phyloP scores from a whole-genome alignment of 2,113 vertebrate genomes.

The Saiga tatarica region DNA sequence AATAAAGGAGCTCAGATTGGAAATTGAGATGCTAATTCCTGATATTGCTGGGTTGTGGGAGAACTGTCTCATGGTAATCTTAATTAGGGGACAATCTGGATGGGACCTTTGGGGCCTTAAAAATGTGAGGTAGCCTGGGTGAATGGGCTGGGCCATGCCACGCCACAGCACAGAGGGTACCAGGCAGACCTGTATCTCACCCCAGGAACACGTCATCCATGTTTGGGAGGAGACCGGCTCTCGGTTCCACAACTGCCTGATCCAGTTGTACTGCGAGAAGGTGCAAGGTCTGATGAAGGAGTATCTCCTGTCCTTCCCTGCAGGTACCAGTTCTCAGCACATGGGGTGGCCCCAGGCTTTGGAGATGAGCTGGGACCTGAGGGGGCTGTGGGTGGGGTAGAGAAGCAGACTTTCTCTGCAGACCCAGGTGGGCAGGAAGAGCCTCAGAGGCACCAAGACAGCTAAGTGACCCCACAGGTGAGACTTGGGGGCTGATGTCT shows the following conservation, averaged over 20 bases:
- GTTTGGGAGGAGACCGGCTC: constrained; percentile 92
- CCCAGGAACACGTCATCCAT: constrained; percentile 92
- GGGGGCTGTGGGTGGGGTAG: neutral
- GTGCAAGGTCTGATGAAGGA: constrained; percentile 97
- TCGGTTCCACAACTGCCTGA: constrained; percentile 95
- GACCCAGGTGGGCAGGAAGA: neutral
- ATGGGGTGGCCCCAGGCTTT: neutral
- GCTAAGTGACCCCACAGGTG: neutral
- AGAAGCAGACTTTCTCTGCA: neutral
- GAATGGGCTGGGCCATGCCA: neutral
- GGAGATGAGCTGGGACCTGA: neutral
- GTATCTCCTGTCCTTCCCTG: constrained; percentile 91
- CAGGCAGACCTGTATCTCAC: neutral
- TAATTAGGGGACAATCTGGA: neutral
- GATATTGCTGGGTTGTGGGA: neutral
- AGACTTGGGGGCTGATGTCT: neutral
- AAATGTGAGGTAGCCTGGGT: neutral
- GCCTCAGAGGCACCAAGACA: neutral
- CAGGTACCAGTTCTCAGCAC: constrained; percentile 82
- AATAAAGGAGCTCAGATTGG: neutral
- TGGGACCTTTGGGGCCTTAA: neutral
- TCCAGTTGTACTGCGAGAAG: constrained; percentile 95
- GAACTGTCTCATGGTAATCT: neutral
- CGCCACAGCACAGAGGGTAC: neutral
- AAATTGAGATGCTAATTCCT: neutral